A percentile compares a stretch with the other conserved stretches of the same genome.
Conservation (phyloP, 2,113 vertebrate genomes). For the Ornithorhynchus anatinus region DNA sequence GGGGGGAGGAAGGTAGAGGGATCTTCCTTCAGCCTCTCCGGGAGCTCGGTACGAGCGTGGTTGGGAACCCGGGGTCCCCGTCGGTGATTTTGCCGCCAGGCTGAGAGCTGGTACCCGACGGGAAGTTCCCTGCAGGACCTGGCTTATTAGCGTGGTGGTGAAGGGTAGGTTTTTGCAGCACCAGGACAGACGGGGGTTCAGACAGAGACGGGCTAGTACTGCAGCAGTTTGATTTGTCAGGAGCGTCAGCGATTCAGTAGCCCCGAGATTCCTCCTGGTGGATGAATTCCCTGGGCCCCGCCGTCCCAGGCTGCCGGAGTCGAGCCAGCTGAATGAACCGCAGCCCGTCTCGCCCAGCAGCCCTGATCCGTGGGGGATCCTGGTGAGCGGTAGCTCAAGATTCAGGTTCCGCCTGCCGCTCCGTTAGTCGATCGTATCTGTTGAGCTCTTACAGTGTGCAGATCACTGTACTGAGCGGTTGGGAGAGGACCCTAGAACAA, state of each 20-base stretch:
- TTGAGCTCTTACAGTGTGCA: too few species aligned
- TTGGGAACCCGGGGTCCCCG: constrained; percentile 14
- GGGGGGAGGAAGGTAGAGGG: constrained; percentile 14
- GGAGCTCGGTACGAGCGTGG: constrained; percentile 23
- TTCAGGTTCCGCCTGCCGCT: not conserved
- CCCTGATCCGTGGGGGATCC: too few species aligned
- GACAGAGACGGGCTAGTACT: not conserved
- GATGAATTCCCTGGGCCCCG: not conserved
- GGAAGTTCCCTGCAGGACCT: not conserved
- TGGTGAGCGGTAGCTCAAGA: too few species aligned
- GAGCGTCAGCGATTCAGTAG: not conserved
- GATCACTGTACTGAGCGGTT: too few species aligned
- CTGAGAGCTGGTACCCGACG: not conserved
- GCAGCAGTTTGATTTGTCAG: not conserved
- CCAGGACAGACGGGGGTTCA: not conserved
- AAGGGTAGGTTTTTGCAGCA: not conserved
- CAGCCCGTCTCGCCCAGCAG: too few species aligned
- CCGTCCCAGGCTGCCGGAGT: not conserved
- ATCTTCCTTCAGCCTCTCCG: constrained; percentile 21
- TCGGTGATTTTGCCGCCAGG: constrained; percentile 3
- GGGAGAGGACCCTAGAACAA: too few species aligned
- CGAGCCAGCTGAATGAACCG: too few species aligned
- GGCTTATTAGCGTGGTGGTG: not conserved
- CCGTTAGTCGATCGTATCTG: not conserved
- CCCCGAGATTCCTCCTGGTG: not conserved